Evolutionary conservation across 1,140 invertebrate species (phyloP).

Genomic region (Drosophila santomea): DNA sequence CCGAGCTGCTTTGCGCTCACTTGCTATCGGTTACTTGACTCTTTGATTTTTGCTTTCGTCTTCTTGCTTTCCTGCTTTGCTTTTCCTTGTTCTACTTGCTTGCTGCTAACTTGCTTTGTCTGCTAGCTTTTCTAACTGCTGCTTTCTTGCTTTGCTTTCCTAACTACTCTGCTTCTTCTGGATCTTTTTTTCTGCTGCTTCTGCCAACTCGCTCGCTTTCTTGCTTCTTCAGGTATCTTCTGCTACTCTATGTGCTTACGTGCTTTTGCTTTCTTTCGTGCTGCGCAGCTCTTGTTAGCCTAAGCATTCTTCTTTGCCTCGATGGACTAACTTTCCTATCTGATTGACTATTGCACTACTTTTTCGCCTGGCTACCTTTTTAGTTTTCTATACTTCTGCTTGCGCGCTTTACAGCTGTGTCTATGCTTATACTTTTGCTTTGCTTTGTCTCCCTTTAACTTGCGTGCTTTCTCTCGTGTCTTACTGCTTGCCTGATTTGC

Average conservation of each 20-base stretch:
- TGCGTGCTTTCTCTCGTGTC: conserved; percentile 9
- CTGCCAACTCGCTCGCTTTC: background rate
- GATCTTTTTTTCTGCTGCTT: background rate
- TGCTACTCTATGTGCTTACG: too few relatives aligned
- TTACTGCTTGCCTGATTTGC: conserved; percentile 15
- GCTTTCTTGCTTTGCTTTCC: background rate
- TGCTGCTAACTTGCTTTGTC: background rate
- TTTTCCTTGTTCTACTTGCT: background rate
- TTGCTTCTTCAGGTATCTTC: background rate
- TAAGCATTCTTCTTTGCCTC: too few relatives aligned
- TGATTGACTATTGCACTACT: background rate
- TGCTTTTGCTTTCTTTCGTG: too few relatives aligned
- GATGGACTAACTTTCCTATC: background rate
- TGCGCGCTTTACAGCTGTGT: background rate
- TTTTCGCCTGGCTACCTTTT: background rate
- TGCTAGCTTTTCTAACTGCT: background rate
- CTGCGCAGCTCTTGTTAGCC: too few relatives aligned
- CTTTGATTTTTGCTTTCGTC: background rate
- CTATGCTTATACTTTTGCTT: background rate
- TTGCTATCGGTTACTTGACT: background rate
- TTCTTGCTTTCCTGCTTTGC: background rate
- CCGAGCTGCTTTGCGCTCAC: background rate
- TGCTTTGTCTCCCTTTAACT: conserved; percentile 1
- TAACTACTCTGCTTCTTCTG: background rate
- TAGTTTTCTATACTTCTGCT: background rate